These are phyloP conservation scores for Tapera naevia DNA, from an alignment of 2,797 vertebrate species.

Conservation along the genomic window DNA sequence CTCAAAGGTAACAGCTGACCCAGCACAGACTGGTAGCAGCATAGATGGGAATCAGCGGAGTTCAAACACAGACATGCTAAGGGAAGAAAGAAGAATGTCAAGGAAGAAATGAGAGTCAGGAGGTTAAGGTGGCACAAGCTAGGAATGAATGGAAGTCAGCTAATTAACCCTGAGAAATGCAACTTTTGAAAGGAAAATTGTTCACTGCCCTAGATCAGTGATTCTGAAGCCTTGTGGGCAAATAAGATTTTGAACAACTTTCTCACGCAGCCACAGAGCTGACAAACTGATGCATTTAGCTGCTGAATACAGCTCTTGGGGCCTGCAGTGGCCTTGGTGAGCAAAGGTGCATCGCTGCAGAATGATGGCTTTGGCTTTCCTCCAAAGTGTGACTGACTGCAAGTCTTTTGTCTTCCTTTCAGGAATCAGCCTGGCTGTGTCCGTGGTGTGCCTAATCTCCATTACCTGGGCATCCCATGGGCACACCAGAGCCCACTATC, in stretches of 20 bases:
- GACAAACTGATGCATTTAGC: not conserved
- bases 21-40: not conserved
- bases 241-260: not conserved
- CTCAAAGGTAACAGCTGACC: not conserved
- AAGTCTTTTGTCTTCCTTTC: not conserved
- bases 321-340: not conserved
- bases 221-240: not conserved
- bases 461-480: not conserved
- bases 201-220: not conserved
- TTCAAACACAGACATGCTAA: not conserved
- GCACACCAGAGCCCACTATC: not conserved
- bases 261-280: constrained; percentile 17
- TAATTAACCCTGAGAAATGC: constrained; percentile 34
- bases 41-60: not conserved
- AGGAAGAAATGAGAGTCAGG: not conserved
- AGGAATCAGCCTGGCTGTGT: not conserved
- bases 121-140: not conserved
- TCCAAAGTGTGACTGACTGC: accelerated
- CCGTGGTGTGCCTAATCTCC: not conserved
- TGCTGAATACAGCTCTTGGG: not conserved
- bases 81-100: not conserved
- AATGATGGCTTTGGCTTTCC: not conserved
- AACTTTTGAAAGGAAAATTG: constrained; percentile 4
- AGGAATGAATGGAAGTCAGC: constrained; percentile 17
- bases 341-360: not conserved